Evolutionary conservation across 2,797 vertebrate genomes (phyloP).

Genomic region (Sphaeramia orbicularis): DNA sequence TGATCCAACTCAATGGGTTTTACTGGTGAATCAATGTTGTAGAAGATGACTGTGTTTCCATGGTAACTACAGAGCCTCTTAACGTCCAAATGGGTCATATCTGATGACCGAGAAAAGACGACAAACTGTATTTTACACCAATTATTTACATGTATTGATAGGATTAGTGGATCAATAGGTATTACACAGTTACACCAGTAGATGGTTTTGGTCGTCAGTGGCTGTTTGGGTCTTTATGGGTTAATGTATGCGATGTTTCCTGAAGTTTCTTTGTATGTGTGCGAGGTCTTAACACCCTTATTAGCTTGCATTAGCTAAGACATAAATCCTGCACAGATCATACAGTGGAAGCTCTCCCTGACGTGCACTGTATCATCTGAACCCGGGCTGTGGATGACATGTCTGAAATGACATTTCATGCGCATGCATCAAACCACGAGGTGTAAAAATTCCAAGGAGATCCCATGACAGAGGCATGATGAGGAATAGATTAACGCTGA

Average conservation of each 20-base stretch:
- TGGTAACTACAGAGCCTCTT: no score
- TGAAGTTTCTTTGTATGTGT: not conserved
- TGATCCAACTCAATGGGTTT: no score
- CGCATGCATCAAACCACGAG: slow-evolving; percentile 24
- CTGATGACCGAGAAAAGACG: no score
- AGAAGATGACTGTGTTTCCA: no score
- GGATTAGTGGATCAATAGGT: no score
- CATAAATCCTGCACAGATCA: slow-evolving; percentile 25
- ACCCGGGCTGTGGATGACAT: slow-evolving; percentile 19
- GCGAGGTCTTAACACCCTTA: slow-evolving; percentile 2
- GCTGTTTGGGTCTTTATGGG: no score
- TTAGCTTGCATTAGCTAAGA: slow-evolving; percentile 35
- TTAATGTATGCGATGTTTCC: slow-evolving; percentile 18
- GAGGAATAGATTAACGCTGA: slow-evolving; percentile 55
- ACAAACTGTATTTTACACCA: no score
- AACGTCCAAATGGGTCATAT: no score
- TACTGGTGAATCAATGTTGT: no score
- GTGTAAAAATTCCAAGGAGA: slow-evolving; percentile 57
- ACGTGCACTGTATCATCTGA: slow-evolving; percentile 22
- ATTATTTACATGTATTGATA: no score
- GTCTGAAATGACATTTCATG: slow-evolving; percentile 58
- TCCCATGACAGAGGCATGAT: slow-evolving; percentile 63
- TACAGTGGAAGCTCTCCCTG: slow-evolving; percentile 9
- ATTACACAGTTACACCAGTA: no score
- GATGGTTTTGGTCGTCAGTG: no score